These are phyloP conservation scores for Melinaea marsaeus DNA, from an alignment of 2,888 invertebrate species.

Conservation along the genomic window DNA sequence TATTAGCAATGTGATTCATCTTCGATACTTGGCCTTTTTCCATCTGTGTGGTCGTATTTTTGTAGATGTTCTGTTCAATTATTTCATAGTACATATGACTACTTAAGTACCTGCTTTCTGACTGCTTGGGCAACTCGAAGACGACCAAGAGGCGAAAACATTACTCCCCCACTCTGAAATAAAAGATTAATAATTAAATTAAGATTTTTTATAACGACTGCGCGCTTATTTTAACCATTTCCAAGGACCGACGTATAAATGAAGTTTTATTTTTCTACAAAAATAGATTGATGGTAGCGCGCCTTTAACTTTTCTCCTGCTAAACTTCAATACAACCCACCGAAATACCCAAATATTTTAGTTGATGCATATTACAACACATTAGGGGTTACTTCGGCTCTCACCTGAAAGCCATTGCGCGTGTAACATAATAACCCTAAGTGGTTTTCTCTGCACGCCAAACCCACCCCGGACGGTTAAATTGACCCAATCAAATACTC, in stretches of 20 bases:
- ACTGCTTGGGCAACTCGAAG: constrained; percentile 75
- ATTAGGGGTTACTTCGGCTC: constrained; percentile 15
- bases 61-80: background rate
- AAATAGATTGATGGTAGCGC: background rate
- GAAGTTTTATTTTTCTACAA: background rate
- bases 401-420: constrained; percentile 5
- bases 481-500: constrained; percentile 21
- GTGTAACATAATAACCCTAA: constrained; percentile 17
- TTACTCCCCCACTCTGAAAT: constrained; percentile 72
- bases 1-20: constrained; percentile 12
- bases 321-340: background rate
- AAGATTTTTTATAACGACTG: background rate
- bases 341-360: constrained; percentile 3
- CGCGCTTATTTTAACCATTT: background rate
- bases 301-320: background rate
- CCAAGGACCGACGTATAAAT: background rate
- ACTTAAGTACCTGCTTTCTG: constrained; percentile 62
- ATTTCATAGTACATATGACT: background rate
- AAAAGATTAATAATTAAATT: constrained; percentile 1
- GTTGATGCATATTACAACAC: background rate
- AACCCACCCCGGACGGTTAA: constrained; percentile 20
- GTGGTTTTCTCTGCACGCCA: constrained; percentile 30
- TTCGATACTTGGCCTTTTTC: constrained; percentile 8
- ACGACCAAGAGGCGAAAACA: constrained; percentile 73
- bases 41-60: constrained; percentile 1